A percentile compares a stretch with the other conserved stretches of the same genome.
Conservation (phyloP, 2,797 vertebrate genomes). For the Rachycentron canadum region DNA sequence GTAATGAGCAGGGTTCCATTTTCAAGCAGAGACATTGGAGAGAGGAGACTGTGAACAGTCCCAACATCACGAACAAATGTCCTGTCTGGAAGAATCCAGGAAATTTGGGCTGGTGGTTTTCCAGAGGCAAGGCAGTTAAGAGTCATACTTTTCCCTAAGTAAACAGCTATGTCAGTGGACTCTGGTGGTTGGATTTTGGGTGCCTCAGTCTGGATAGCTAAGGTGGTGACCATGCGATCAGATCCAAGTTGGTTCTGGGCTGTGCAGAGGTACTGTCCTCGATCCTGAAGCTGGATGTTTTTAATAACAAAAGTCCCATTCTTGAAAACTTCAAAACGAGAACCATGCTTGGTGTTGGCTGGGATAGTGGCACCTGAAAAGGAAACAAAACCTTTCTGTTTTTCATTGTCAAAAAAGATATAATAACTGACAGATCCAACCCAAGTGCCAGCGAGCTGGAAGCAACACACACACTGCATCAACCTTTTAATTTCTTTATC, state of each 20-base stretch:
- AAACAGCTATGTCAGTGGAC: slow-evolving; percentile 76
- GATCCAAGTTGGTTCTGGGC: slow-evolving; percentile 85
- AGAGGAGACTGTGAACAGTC: slow-evolving; percentile 47
- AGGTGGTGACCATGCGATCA: slow-evolving; percentile 84
- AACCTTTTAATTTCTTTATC: not conserved
- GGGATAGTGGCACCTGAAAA: slow-evolving; percentile 85
- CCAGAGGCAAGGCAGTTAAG: slow-evolving; percentile 84
- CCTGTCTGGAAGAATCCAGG: slow-evolving; percentile 88
- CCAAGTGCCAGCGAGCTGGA: not conserved
- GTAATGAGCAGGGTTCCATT: slow-evolving; percentile 86
- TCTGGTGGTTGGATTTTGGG: slow-evolving; percentile 80
- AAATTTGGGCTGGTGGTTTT: slow-evolving; percentile 85
- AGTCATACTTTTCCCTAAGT: slow-evolving; percentile 77
- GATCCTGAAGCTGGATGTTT: slow-evolving; percentile 86
- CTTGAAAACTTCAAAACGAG: slow-evolving; percentile 86
- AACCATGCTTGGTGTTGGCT: slow-evolving; percentile 82
- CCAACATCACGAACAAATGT: slow-evolving; percentile 81
- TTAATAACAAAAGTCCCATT: slow-evolving; percentile 87
- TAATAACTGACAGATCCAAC: not conserved
- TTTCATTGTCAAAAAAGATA: not conserved
- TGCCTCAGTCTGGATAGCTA: slow-evolving; percentile 83
- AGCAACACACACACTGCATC: not conserved
- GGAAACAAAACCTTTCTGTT: not conserved
- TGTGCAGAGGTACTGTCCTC: slow-evolving; percentile 88
- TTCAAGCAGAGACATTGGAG: slow-evolving; percentile 74